Evolutionary conservation across 2,888 invertebrate species (phyloP).

Genomic region (Nesidiocoris tenuis): DNA sequence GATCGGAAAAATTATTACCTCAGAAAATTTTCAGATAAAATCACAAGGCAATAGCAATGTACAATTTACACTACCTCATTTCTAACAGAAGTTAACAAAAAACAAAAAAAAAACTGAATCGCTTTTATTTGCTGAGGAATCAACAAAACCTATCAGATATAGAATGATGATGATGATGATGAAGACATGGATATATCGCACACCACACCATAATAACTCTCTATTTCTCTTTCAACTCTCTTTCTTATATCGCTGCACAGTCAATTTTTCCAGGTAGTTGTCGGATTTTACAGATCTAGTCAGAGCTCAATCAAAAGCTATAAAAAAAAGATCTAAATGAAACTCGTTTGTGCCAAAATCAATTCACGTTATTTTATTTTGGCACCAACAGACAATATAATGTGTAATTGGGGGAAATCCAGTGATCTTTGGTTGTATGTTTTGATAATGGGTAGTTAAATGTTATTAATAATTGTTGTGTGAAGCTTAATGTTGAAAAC

Average conservation of each 20-base stretch:
- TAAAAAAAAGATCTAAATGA: constrained; percentile 35
- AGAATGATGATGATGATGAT: too few species aligned
- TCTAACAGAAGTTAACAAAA: constrained; percentile 39
- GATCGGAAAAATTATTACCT: constrained; percentile 45
- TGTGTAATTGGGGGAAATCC: constrained; percentile 33
- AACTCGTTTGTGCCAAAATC: constrained; percentile 42
- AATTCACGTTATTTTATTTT: constrained; percentile 23
- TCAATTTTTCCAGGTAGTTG: constrained; percentile 45
- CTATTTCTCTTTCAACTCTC: not conserved
- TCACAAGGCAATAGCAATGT: constrained; percentile 47
- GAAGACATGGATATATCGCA: constrained; percentile 35
- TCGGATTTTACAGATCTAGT: constrained; percentile 45
- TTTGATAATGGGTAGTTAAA: constrained; percentile 47
- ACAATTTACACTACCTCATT: constrained; percentile 49
- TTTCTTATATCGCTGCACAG: constrained; percentile 42
- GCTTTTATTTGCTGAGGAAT: constrained; percentile 20
- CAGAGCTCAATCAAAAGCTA: constrained; percentile 48
- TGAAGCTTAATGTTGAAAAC: constrained; percentile 45
- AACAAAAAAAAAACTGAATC: constrained; percentile 13
- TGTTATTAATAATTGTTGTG: constrained; percentile 46
- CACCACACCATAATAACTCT: constrained; percentile 24
- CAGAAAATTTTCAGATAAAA: constrained; percentile 44
- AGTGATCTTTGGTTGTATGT: constrained; percentile 42
- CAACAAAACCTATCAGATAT: too few species aligned
- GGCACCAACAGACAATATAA: constrained; percentile 45